A percentile compares a stretch with the other conserved stretches of the same genome.
phyloP scores from a whole-genome alignment of 2,113 vertebrate species.

The Vanacampus margaritifer region DNA sequence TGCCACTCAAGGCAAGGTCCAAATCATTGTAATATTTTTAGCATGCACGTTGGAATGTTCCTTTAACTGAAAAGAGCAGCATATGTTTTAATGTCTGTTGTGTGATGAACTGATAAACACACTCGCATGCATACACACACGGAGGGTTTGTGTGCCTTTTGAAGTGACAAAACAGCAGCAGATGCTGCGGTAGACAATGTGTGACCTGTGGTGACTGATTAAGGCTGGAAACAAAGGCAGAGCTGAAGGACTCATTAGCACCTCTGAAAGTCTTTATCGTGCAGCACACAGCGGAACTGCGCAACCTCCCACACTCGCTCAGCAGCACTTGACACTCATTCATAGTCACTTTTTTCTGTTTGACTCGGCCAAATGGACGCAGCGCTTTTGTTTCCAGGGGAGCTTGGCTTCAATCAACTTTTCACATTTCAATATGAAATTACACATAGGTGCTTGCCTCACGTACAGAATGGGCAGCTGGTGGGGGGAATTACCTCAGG shows the following conservation, averaged over 20 bases:
- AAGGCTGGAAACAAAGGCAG: constrained; percentile 50
- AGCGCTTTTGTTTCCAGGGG: not conserved
- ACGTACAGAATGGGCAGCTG: not conserved
- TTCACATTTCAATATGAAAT: constrained; percentile 6
- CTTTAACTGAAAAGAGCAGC: constrained; percentile 8
- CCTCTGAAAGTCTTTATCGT: constrained; percentile 51
- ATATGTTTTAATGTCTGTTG: constrained; percentile 5
- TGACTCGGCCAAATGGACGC: not conserved
- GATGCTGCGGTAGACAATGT: constrained; percentile 32
- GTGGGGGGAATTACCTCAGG: not conserved
- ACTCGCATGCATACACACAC: constrained; percentile 13
- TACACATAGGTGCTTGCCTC: not conserved
- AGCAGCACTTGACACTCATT: constrained; percentile 28
- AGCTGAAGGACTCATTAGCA: constrained; percentile 55
- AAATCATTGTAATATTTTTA: not conserved
- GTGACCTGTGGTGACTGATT: constrained; percentile 59
- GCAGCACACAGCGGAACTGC: constrained; percentile 32
- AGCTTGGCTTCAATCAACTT: constrained; percentile 2
- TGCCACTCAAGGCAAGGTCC: not conserved
- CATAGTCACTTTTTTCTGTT: constrained; percentile 23
- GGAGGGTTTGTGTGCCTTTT: constrained; percentile 36
- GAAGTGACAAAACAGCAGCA: constrained; percentile 46
- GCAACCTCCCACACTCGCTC: constrained; percentile 17
- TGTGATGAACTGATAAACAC: constrained; percentile 14
- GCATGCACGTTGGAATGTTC: constrained; percentile 1